These are phyloP conservation scores for Drosophila pseudotakahashii DNA, from an alignment of 2,888 invertebrate species.

Conservation along the genomic window DNA sequence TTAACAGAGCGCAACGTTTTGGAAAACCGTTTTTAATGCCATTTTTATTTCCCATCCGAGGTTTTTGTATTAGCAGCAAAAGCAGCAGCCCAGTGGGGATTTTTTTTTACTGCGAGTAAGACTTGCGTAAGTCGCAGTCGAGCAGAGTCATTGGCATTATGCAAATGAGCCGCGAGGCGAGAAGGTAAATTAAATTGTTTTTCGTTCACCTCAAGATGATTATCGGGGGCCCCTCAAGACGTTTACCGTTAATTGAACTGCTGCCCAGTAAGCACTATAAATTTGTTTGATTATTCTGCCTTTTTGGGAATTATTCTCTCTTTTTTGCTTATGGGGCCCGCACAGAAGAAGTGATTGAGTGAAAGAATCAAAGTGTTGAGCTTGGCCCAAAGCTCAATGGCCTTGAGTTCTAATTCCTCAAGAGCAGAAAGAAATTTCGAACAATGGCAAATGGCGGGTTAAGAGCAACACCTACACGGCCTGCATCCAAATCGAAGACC, in stretches of 20 bases:
- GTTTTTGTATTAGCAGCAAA: constrained; percentile 1
- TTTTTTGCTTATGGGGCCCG: constrained; percentile 6
- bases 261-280: constrained; percentile 49
- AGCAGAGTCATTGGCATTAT: constrained; percentile 67
- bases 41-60: constrained; percentile 36
- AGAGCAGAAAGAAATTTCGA: constrained; percentile 21
- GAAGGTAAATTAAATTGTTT: constrained; percentile 65
- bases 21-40: constrained; percentile 42
- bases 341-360: constrained; percentile 34
- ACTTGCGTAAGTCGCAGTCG: constrained; percentile 61
- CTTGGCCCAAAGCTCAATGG: constrained; percentile 48
- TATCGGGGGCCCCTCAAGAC: constrained; percentile 44
- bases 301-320: constrained; percentile 21
- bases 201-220: constrained; percentile 51
- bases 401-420: constrained; percentile 56
- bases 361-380: constrained; percentile 46
- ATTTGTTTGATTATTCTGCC: constrained; percentile 25
- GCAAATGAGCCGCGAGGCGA: constrained; percentile 57
- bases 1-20: constrained; percentile 73
- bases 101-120: constrained; percentile 43
- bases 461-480: constrained; percentile 63
- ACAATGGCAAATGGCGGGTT: constrained; percentile 28
- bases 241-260: constrained; percentile 71
- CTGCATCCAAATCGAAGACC: constrained; percentile 3
- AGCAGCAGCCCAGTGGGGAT: constrained; percentile 4